These are phyloP conservation scores for Notodonta ziczac DNA, from an alignment of 2,888 invertebrate genomes.

Conservation along the genomic window DNA sequence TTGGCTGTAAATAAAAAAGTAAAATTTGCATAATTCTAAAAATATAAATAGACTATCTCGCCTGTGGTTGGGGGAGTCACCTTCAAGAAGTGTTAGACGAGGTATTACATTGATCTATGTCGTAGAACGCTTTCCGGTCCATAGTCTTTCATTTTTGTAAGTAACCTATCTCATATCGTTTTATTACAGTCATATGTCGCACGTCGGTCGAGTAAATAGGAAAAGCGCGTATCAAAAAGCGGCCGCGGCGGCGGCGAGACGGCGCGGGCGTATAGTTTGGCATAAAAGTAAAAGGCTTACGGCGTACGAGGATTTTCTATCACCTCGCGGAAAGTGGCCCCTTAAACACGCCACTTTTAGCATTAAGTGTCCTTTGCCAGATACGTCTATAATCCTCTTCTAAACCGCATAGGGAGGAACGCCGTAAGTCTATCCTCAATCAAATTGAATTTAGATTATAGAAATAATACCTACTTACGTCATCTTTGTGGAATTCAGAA, in stretches of 20 bases:
- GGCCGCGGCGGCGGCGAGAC: neutral
- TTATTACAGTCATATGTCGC: conserved; percentile 17
- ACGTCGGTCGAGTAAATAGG: conserved; percentile 10
- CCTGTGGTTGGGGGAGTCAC: too few relatives aligned
- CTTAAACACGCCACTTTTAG: neutral
- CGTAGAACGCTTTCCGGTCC: neutral
- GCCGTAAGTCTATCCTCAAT: too few relatives aligned
- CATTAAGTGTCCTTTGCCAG: neutral
- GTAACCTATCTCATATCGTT: conserved; percentile 16
- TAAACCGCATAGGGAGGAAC: too few relatives aligned
- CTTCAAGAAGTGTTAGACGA: too few relatives aligned
- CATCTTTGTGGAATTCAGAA: conserved; percentile 1
- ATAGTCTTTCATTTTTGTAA: conserved; percentile 19
- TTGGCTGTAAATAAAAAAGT: too few relatives aligned
- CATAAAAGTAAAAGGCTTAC: conserved; percentile 16
- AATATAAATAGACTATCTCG: too few relatives aligned
- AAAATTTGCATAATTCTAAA: too few relatives aligned
- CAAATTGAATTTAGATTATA: too few relatives aligned
- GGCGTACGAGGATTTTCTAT: conserved; percentile 1
- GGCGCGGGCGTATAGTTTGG: conserved; percentile 8
- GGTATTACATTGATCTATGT: neutral
- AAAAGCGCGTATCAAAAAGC: conserved; percentile 16
- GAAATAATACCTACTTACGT: neutral
- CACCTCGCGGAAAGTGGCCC: neutral
- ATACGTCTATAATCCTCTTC: too few relatives aligned